Conservation (phyloP, 2,888 invertebrate genomes). For the Tenthredo distinguenda region DNA sequence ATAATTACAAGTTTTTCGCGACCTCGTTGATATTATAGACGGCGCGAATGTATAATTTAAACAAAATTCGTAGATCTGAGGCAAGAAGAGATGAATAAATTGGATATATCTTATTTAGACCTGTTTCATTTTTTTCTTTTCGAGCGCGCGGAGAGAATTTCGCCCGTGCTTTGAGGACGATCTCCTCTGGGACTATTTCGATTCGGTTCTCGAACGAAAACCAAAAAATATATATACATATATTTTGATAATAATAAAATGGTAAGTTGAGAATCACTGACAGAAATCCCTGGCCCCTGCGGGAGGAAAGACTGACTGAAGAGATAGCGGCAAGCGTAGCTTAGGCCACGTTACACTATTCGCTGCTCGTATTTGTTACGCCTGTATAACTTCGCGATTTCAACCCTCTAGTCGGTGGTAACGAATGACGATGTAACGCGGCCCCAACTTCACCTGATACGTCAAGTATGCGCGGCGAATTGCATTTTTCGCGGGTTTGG, state of each 20-base stretch:
- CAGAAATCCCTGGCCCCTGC: conserved; percentile 35
- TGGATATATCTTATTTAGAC: too few species aligned
- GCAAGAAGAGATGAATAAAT: too few species aligned
- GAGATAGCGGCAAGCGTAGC: conserved; percentile 40
- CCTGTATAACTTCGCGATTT: conserved; percentile 28
- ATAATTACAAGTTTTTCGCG: not conserved
- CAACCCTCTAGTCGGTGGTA: conserved; percentile 16
- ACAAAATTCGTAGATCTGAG: not conserved
- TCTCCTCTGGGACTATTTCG: too few species aligned
- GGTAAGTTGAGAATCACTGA: conserved; percentile 27
- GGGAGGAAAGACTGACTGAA: conserved; percentile 35
- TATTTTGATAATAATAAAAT: not conserved
- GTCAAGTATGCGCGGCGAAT: conserved; percentile 46
- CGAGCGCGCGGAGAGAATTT: too few species aligned
- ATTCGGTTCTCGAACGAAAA: too few species aligned
- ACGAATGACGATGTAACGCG: conserved; percentile 31
- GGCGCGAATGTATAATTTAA: not conserved
- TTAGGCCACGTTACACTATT: conserved; percentile 46
- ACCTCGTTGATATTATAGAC: not conserved
- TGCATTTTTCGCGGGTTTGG: conserved; percentile 39
- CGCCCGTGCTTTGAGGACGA: too few species aligned
- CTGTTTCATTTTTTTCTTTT: too few species aligned
- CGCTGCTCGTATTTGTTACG: conserved; percentile 28
- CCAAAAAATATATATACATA: too few species aligned
- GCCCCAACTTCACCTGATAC: conserved; percentile 35